These are phyloP conservation scores for Calameuta pallipes DNA, from an alignment of 2,888 invertebrate species.

Conservation along the genomic window DNA sequence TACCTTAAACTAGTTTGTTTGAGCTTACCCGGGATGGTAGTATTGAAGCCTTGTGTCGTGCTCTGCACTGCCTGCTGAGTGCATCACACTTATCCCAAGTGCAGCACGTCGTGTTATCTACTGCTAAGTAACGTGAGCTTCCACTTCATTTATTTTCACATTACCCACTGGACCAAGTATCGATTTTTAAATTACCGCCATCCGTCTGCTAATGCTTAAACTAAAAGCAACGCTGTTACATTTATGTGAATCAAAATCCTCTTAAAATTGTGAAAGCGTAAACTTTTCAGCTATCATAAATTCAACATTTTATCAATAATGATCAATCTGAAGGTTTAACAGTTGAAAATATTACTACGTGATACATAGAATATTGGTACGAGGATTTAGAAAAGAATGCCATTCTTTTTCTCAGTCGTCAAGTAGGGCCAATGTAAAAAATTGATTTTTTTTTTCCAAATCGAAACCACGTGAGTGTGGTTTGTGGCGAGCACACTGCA, in stretches of 20 bases:
- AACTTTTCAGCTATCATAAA: background rate
- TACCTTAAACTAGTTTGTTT: constrained; percentile 48
- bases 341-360: background rate
- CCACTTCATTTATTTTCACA: background rate
- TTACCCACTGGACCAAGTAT: background rate
- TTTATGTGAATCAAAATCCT: background rate
- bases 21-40: background rate
- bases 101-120: background rate
- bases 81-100: background rate
- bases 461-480: background rate
- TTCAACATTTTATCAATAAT: background rate
- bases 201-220: background rate
- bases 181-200: background rate
- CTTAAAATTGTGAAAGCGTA: background rate
- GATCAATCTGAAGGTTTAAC: background rate
- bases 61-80: constrained; percentile 3
- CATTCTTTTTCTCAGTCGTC: background rate
- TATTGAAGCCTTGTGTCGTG: background rate
- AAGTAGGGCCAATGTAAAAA: background rate
- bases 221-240: background rate
- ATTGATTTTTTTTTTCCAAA: background rate
- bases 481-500: constrained; percentile 30
- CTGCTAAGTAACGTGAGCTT: background rate
- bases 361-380: background rate
- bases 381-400: background rate